These are phyloP conservation scores for Gambusia holbrooki DNA, from an alignment of 2,113 vertebrate species.

Conservation along the genomic window DNA sequence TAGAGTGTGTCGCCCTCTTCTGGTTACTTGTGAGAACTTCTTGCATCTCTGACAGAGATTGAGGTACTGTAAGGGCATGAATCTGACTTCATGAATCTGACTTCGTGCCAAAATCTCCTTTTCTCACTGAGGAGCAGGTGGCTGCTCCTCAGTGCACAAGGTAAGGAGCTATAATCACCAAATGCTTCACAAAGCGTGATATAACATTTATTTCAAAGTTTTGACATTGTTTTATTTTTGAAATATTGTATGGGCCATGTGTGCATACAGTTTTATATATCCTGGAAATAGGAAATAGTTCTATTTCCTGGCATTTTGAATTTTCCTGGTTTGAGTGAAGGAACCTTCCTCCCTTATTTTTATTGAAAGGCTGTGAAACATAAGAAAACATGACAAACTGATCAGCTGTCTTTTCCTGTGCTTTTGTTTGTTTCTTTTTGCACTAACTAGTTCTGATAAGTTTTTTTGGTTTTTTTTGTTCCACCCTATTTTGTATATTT, in stretches of 20 bases:
- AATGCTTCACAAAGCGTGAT: slow-evolving; percentile 62
- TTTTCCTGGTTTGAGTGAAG: neutral
- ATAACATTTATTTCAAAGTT: slow-evolving; percentile 33
- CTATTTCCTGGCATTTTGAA: neutral
- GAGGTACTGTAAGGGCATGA: slow-evolving; percentile 50
- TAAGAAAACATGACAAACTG: neutral
- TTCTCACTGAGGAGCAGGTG: slow-evolving; percentile 70
- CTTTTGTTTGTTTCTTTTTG: neutral
- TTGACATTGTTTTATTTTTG: neutral
- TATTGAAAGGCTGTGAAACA: neutral
- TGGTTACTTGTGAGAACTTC: slow-evolving; percentile 44
- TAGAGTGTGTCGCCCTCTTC: slow-evolving; percentile 58
- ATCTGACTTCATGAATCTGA: slow-evolving; percentile 19
- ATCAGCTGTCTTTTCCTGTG: neutral
- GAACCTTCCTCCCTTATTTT: neutral
- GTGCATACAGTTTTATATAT: neutral
- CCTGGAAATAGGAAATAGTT: neutral
- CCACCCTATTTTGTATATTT: too few species aligned
- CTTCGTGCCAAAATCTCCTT: slow-evolving; percentile 59
- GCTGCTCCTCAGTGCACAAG: slow-evolving; percentile 63
- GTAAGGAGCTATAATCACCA: slow-evolving; percentile 60
- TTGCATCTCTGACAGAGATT: slow-evolving; percentile 20
- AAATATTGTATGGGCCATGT: neutral
- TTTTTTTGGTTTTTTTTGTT: too few species aligned
- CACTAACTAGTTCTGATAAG: neutral